These are phyloP conservation scores for Actinia equina DNA, from an alignment of 64 coral and sea anemone species.

Conservation along the genomic window DNA sequence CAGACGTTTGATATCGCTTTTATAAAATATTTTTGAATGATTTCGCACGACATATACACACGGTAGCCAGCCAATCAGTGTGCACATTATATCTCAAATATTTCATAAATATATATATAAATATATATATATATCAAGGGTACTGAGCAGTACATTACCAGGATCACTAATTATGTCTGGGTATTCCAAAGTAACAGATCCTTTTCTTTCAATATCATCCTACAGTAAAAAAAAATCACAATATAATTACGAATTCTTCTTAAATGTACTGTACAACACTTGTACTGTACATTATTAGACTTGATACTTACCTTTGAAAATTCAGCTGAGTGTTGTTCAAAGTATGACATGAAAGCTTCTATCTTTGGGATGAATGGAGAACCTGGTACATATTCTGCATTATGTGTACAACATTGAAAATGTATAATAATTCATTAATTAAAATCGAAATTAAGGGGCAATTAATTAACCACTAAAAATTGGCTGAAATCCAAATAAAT, in stretches of 20 bases:
- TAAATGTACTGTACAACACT: too few relatives aligned
- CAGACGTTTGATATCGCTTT: too few relatives aligned
- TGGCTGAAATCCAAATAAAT: too few relatives aligned
- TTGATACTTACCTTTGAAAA: constrained; percentile 35
- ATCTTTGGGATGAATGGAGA: constrained; percentile 35
- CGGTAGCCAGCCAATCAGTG: too few relatives aligned
- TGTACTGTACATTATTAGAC: background rate
- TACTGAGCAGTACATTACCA: background rate
- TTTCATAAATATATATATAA: too few relatives aligned
- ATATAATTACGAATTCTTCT: background rate
- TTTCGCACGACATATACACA: too few relatives aligned
- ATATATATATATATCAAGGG: background rate
- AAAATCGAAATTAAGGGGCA: too few relatives aligned
- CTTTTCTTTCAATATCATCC: constrained; percentile 63
- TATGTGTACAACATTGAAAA: background rate
- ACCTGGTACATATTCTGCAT: constrained; percentile 40
- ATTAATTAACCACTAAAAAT: too few relatives aligned
- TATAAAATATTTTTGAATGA: too few relatives aligned
- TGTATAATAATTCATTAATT: too few relatives aligned
- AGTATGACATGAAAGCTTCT: constrained; percentile 40
- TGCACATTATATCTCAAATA: too few relatives aligned
- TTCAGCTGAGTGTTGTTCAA: constrained; percentile 35
- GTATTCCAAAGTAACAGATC: constrained; percentile 39
- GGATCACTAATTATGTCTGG: constrained; percentile 28
- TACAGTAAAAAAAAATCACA: background rate